Base-by-base conservation (phyloP, 2,797 vertebrate species). In the Borostomias antarcticus region DNA sequence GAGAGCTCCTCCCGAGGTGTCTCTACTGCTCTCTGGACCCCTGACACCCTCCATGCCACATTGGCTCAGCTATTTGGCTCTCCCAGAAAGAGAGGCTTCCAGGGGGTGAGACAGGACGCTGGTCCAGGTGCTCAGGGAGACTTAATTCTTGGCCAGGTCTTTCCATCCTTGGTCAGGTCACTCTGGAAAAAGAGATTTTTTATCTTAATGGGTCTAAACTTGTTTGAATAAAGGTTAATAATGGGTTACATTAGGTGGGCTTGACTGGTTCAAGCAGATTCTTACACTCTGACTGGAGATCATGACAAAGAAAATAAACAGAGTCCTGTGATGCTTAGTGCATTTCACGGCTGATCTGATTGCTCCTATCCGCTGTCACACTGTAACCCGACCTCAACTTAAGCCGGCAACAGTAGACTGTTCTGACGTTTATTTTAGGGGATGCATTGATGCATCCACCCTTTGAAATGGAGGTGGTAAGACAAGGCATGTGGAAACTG, bases 401-500 rank as follows among this genome's bases (percentile, higher is more conserved):
- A 25, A 29, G 28, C 25, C 17, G 7, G 25, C 28, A 40, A 58
- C 29, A 30, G 9, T 9, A 30, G 69, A 66, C 50, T 53, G 30
- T 21, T 51, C 53, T 68, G 70, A 25, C 64, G 68, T 60, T 77
- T 86, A 86, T 88, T 89, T 86, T 61, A 47, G 78, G 74, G 35
- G 52, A 69, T 10, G 35, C 32, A 52, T 51, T 75, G 72, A 69
- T 67, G 76, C 64, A 82, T 73, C 59, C 67, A 30, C 47, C n/a
- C 4, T 53, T 43, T 33, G 53, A 61, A 62, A 0, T 29, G 33
- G 43, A n/a, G 60, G 53, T n/a, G 54, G 78, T 81, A 81, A 82
- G 73, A 82, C 25, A 75, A 86, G 78, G 21, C 70, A 74, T 78
- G 68, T 66, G 78, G 84, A 81, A 79, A 82, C 74, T 72, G 77